phyloP scores from a whole-genome alignment of 2,797 vertebrate species.

The Trichosurus vulpecula region DNA sequence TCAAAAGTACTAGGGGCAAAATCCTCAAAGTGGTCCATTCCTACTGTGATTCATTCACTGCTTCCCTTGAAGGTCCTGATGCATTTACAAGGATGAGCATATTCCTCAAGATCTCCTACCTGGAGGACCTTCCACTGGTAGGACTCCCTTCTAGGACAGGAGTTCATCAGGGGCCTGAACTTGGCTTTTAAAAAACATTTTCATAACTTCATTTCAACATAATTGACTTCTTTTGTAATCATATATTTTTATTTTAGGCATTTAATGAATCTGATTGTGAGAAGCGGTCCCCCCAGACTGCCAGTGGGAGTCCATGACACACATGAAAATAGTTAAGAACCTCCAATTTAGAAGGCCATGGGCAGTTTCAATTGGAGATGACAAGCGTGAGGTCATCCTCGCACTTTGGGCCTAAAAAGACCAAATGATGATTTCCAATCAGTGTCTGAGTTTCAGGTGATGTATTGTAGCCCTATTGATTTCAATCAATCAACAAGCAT shows the following conservation, averaged over 20 bases:
- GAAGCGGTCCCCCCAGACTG: neutral
- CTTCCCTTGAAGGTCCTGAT: constrained; percentile 68
- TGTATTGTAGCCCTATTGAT: neutral
- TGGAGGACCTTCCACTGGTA: neutral
- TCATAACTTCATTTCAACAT: neutral
- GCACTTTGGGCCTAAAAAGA: neutral
- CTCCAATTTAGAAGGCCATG: neutral
- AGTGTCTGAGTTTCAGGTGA: neutral
- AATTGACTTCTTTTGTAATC: neutral
- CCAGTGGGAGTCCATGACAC: neutral
- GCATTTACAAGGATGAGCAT: constrained; percentile 51
- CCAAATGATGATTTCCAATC: neutral
- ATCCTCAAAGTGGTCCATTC: constrained; percentile 6
- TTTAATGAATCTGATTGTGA: neutral
- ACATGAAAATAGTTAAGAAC: neutral
- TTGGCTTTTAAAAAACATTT: neutral
- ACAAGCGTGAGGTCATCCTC: neutral
- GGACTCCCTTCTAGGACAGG: neutral
- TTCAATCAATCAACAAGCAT: neutral
- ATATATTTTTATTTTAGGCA: neutral
- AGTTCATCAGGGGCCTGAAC: neutral
- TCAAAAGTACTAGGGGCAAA: constrained; percentile 73
- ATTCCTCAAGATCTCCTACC: constrained; percentile 35
- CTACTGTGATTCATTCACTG: constrained; percentile 63
- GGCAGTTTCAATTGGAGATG: constrained; percentile 10